These are phyloP conservation scores for Bicyclus anynana DNA, from an alignment of 1,140 invertebrate genomes.

Conservation along the genomic window DNA sequence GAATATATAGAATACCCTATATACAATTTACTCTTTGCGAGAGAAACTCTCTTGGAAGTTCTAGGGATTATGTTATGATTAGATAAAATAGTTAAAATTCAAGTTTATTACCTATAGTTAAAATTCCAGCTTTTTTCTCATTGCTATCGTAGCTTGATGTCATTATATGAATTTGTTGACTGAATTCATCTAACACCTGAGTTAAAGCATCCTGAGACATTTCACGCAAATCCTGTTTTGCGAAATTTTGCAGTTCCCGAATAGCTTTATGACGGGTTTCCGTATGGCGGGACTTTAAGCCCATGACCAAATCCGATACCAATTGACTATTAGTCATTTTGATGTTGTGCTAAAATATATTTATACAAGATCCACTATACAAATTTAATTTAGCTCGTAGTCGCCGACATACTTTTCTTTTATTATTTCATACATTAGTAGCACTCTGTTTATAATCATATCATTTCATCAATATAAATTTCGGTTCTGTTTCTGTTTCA, in stretches of 20 bases:
- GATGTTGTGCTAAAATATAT: constrained; percentile 9
- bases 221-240: constrained; percentile 95
- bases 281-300: constrained; percentile 92
- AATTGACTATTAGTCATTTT: constrained; percentile 58
- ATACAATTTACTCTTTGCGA: too few species aligned
- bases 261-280: constrained; percentile 90
- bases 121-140: constrained; percentile 96
- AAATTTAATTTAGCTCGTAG: neutral
- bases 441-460: too few species aligned
- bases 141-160: constrained; percentile 93
- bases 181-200: constrained; percentile 95
- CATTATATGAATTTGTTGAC: constrained; percentile 96
- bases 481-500: too few species aligned
- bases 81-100: neutral
- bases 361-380: neutral
- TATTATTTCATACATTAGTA: neutral
- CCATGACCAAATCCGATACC: constrained; percentile 89
- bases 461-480: too few species aligned
- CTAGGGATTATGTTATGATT: neutral
- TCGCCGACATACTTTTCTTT: neutral
- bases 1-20: too few species aligned
- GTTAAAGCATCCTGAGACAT: constrained; percentile 91
- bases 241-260: constrained; percentile 91
- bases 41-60: too few species aligned
- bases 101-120: constrained; percentile 90